Base-by-base conservation (phyloP, 2,797 vertebrate genomes). In the Valencia hispanica region DNA sequence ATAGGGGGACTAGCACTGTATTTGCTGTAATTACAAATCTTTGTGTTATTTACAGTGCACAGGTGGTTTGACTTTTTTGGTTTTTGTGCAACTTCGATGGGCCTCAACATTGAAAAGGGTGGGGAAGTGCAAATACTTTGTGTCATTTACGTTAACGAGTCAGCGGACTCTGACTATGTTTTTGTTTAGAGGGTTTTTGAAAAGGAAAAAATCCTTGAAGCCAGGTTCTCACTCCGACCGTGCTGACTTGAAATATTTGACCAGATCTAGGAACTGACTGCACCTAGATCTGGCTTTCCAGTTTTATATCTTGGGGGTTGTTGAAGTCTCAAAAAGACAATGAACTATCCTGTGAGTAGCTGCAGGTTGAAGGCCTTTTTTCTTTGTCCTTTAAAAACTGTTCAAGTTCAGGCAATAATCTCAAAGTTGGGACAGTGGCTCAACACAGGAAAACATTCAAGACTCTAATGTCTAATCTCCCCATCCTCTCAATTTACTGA, bases 1-100 rank as follows among this genome's bases (percentile, higher is more conserved):
- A 66, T 14, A 25, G 63, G 39, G 57, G 25, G 72, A 74, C 47
- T 68, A 69, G 70, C 41, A 77, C 78, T 86, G 70, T 84, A 78
- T 86, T 87, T 88, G 63, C 79, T 86, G 79, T 84, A 73, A 77
- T 81, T 68, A 70, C 77, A 79, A 65, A 73, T 73, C 20, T 53
- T 55, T 80, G 50, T 68, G 30, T 78, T 72, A 69, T 48, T 68
- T 43, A 22, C 68, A 53, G 71, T 70, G 68, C 45, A 79, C 63
- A 14, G 73, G 71, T 82, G 63, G 77, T 70, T 71, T 48, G 51
- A 22, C n/a, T 41, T 70, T 68, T 72, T 51, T 73, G 34, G 43
- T 70, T 65, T 30, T 32, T 70, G 22, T 68, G 10, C 65, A 45
- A 27, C 65, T 45, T 25, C n/a, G 73, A 86, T 80, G 47, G 47